Percentiles rank a stretch among this genome's conserved stretches.
These are phyloP conservation scores for Dysdera silvatica DNA, from an alignment of 1,140 invertebrate genomes.

Conservation along the genomic window DNA sequence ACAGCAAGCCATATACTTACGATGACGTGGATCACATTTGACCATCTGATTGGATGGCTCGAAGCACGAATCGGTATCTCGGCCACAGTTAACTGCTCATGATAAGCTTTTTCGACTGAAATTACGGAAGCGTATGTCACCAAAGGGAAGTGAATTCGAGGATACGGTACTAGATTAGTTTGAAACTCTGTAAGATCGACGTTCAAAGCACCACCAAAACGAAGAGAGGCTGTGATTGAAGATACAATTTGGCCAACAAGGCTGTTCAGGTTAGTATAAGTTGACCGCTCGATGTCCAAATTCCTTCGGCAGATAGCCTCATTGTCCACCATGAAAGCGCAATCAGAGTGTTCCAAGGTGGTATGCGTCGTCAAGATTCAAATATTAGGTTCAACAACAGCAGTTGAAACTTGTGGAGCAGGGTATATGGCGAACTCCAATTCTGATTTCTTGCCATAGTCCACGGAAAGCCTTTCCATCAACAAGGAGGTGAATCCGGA, in stretches of 20 bases:
- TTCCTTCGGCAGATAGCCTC: no score
- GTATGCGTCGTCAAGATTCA: no score
- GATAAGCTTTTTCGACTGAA: no score
- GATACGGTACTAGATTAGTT: no score
- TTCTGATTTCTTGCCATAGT: conserved; percentile 82
- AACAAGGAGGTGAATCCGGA: conserved; percentile 77
- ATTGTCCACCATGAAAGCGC: no score
- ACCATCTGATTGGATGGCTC: conserved; percentile 77
- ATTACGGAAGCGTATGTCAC: conserved; percentile 77
- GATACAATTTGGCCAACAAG: no score
- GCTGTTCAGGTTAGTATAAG: conserved; percentile 51
- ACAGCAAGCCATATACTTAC: conserved; percentile 66
- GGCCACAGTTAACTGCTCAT: no score
- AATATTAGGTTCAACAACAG: no score
- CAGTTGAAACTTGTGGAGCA: conserved; percentile 66
- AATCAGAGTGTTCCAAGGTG: no score
- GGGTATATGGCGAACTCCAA: conserved; percentile 83
- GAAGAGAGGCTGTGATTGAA: conserved; percentile 55
- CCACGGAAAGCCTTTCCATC: conserved; percentile 79
- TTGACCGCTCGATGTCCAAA: no score
- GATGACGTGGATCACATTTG: conserved; percentile 51
- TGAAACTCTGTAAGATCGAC: no score
- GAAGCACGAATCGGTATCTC: conserved; percentile 72
- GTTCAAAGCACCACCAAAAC: conserved; percentile 63
- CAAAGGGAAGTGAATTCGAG: no score